Evolutionary conservation across 2,888 invertebrate genomes (phyloP).

Genomic region (Cephus nigrinus): DNA sequence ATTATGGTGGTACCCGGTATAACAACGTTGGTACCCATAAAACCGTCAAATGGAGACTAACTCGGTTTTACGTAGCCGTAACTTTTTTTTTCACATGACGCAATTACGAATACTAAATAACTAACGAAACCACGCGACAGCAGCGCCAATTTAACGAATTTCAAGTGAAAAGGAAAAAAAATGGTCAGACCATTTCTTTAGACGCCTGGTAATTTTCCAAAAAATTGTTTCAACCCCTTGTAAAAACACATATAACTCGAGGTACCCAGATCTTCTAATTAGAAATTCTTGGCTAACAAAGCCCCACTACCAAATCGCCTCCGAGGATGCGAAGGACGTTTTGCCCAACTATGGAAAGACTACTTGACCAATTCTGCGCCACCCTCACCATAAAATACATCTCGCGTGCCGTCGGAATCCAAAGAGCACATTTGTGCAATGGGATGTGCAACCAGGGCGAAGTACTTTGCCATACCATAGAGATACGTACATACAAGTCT

Average conservation of each 20-base stretch:
- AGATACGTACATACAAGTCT: not conserved
- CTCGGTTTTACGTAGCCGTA: conserved; percentile 34
- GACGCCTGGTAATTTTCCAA: no score
- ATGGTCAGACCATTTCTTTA: not conserved
- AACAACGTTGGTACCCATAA: conserved; percentile 28
- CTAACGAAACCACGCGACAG: conserved; percentile 17
- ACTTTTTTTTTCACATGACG: conserved; percentile 23
- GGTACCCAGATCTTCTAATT: not conserved
- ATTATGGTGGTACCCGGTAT: conserved; percentile 34
- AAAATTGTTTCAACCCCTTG: not conserved
- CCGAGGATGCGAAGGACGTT: not conserved
- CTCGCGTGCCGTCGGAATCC: conserved; percentile 49
- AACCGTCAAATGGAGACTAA: conserved; percentile 34
- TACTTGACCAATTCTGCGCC: not conserved
- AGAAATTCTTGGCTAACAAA: not conserved
- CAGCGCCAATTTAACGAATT: conserved; percentile 27
- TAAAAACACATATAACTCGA: not conserved
- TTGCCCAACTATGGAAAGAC: not conserved
- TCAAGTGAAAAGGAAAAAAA: not conserved
- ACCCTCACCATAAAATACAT: conserved; percentile 49
- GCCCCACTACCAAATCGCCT: not conserved
- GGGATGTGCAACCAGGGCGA: conserved; percentile 51
- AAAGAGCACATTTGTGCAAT: conserved; percentile 60
- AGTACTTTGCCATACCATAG: conserved; percentile 17
- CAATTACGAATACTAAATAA: conserved; percentile 8